Conservation (phyloP, 2,797 vertebrate species). For the Sciurus vulgaris region DNA sequence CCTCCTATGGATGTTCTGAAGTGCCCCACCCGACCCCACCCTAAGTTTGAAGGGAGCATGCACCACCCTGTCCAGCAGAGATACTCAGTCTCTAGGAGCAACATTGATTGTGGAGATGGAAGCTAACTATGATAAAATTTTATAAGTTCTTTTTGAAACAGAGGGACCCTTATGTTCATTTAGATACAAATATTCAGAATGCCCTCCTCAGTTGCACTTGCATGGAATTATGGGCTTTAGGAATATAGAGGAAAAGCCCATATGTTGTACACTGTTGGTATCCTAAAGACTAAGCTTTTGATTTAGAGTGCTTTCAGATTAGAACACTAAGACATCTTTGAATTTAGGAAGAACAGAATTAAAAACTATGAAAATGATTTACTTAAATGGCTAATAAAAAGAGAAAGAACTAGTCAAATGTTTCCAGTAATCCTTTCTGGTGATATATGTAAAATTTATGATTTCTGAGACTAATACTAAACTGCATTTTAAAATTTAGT, state of each 20-base stretch:
- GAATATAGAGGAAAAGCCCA: not conserved
- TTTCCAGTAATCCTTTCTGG: not conserved
- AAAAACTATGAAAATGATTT: not conserved
- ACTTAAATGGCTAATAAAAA: not conserved
- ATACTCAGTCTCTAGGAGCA: not conserved
- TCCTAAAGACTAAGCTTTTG: not conserved
- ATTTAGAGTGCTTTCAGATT: not conserved
- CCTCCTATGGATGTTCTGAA: not conserved
- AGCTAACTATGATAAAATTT: not conserved
- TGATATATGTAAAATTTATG: not conserved
- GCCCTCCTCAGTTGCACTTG: not conserved
- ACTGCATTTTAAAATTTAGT: not conserved
- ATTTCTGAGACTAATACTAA: constrained; percentile 2
- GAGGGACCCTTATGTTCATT: not conserved
- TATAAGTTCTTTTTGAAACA: not conserved
- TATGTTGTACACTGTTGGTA: not conserved
- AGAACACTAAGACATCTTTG: not conserved
- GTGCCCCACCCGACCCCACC: not conserved
- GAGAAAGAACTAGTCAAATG: not conserved
- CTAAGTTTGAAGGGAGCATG: not conserved
- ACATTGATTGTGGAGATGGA: not conserved
- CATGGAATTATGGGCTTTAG: not conserved
- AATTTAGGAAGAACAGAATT: not conserved
- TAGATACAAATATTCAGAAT: not conserved
- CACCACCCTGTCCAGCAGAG: not conserved